Base-by-base conservation (phyloP, 2,113 vertebrate genomes). In the Mormoops blainvillei region DNA sequence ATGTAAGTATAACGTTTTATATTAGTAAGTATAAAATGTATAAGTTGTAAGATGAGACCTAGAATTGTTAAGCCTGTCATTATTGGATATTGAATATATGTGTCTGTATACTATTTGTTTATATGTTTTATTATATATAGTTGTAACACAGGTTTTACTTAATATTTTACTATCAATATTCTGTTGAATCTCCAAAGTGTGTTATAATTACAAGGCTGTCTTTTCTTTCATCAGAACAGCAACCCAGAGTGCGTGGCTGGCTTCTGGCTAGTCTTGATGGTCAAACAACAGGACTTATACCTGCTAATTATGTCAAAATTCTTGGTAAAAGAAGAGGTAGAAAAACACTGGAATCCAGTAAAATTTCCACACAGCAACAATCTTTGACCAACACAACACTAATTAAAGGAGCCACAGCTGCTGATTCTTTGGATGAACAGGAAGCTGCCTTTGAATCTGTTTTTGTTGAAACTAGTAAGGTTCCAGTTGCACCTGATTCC, bases 211-310 rank as follows among this genome's bases (percentile, higher is more conserved):
- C 8, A 93, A 95, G 28, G 1, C 0, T 97, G 85, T 97, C 67
- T 80, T 3, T 97, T 97, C 97, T 94, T 63, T 41, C 85, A 90
- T 93, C 89, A 99, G 99, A 99, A 94, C 99, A 99, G 96, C 99
- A 99, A 70, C 99, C 99, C 81, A 99, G 99, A 97, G 98, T 99
- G 45, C 99, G 99, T 18, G 99, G 99, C 73, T 99, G 99, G 99
- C 98, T 99, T 95, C 98, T 99, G 98, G 99, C 99, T 95, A 99
- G 99, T 93, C 91, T 98, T 1, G 99, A 99, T 54, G 99, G 99
- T 58, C 99, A 99, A 97, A 99, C 99, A 87, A 99, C 99, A 48
- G 99, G 99, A 97, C 99, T 99, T 2, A 98, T 99, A 92, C 99
- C 99, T 45, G 99, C 99, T 96, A 99, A 99, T 98, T 99, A 99